Conservation (phyloP, 2,113 vertebrate species). For the Sigmodon hispidus region DNA sequence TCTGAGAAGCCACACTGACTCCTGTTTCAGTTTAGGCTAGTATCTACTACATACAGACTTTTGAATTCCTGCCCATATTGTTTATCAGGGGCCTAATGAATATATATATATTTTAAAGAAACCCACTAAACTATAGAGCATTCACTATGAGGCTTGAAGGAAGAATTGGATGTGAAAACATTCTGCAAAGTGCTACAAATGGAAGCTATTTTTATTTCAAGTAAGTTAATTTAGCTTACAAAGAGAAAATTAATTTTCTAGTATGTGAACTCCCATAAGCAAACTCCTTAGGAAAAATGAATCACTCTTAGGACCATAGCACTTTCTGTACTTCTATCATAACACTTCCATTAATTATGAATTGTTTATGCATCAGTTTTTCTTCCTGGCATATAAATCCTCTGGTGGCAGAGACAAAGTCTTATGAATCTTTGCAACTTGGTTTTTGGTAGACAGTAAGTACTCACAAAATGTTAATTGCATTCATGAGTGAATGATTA, state of each 20-base stretch:
- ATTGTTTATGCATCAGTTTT: constrained; percentile 63
- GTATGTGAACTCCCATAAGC: constrained; percentile 27
- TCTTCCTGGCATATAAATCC: constrained; percentile 54
- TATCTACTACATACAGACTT: neutral
- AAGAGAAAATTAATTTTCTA: constrained; percentile 69
- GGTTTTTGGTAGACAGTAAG: constrained; percentile 60
- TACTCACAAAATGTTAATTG: constrained; percentile 73
- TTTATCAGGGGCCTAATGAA: constrained; percentile 7
- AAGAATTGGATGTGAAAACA: constrained; percentile 60
- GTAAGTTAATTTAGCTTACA: constrained; percentile 69
- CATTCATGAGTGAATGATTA: constrained; percentile 62
- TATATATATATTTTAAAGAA: neutral
- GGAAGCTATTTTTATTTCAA: constrained; percentile 70
- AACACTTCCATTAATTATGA: constrained; percentile 75
- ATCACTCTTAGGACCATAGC: constrained; percentile 51
- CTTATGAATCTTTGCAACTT: constrained; percentile 68
- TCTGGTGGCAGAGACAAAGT: constrained; percentile 26
- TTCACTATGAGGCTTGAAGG: constrained; percentile 46
- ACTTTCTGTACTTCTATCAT: constrained; percentile 58
- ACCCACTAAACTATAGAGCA: constrained; percentile 2
- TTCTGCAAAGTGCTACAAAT: constrained; percentile 59
- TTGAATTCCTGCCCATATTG: neutral
- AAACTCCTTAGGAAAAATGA: constrained; percentile 64
- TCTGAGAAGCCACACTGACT: neutral
- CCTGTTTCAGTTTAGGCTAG: neutral